Conservation (phyloP, 2,888 invertebrate genomes). For the Willowsia nigromaculata region DNA sequence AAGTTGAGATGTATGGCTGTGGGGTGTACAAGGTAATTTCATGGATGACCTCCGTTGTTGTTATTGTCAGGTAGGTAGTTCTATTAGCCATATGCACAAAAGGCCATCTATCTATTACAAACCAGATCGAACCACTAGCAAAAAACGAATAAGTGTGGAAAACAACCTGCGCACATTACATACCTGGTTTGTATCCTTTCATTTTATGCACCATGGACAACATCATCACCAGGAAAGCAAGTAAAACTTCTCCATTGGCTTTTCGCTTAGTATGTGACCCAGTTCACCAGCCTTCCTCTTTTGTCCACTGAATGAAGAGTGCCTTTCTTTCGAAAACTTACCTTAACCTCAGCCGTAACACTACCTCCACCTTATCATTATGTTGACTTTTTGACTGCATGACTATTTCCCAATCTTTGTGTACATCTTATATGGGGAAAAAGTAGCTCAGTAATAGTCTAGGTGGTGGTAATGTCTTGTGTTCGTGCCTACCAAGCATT, state of each 20-base stretch:
- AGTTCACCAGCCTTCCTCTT: neutral
- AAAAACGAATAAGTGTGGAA: neutral
- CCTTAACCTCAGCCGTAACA: neutral
- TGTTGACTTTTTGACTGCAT: neutral
- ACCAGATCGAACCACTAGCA: too few relatives aligned
- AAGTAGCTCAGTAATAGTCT: too few relatives aligned
- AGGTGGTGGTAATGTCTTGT: neutral
- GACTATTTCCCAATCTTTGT: neutral
- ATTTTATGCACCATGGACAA: neutral
- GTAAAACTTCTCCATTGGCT: neutral
- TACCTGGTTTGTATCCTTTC: neutral
- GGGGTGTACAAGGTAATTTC: slow-evolving; percentile 2
- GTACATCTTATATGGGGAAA: too few relatives aligned
- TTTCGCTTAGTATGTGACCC: neutral
- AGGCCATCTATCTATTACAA: neutral
- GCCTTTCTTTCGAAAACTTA: neutral
- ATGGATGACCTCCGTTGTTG: slow-evolving; percentile 16
- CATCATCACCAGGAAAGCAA: neutral
- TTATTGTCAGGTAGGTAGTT: neutral
- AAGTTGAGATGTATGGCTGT: neutral
- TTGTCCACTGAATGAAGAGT: neutral
- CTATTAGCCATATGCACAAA: neutral
- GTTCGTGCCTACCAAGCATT: neutral
- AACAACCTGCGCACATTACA: neutral
- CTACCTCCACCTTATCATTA: neutral